Evolutionary conservation across 2,113 vertebrate species (phyloP).

Genomic region (Paratilapia polleni): DNA sequence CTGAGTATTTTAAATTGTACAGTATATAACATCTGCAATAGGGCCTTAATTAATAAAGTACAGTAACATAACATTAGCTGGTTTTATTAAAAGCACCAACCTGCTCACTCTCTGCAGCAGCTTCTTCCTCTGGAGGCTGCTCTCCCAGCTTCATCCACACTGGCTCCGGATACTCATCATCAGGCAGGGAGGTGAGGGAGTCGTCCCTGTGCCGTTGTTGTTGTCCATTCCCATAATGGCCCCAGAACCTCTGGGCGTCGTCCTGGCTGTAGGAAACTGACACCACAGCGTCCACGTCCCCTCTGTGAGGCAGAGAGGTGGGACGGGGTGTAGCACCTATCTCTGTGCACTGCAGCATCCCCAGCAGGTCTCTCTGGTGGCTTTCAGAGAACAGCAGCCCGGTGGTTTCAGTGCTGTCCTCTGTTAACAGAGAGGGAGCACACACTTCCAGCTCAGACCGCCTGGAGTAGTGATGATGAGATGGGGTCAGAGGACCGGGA

Average conservation of each 20-base stretch:
- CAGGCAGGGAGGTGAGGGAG: conserved; percentile 59
- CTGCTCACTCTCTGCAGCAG: conserved; percentile 53
- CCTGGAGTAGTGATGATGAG: conserved; percentile 20
- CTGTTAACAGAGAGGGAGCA: conserved; percentile 1
- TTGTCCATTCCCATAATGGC: conserved; percentile 32
- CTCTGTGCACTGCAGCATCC: conserved; percentile 81
- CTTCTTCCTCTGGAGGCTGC: conserved; percentile 58
- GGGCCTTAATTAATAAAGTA: too few relatives aligned
- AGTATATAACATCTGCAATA: too few relatives aligned
- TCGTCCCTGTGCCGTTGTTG: conserved; percentile 20
- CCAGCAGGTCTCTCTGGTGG: conserved; percentile 83
- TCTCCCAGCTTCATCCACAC: conserved; percentile 68
- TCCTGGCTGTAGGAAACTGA: conserved; percentile 70
- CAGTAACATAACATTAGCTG: neutral
- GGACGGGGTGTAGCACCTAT: neutral
- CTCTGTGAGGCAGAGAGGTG: conserved; percentile 22
- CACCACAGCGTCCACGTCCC: conserved; percentile 74
- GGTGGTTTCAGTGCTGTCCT: conserved; percentile 56
- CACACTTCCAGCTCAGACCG: conserved; percentile 61
- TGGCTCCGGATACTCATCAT: conserved; percentile 72
- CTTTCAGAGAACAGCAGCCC: conserved; percentile 87
- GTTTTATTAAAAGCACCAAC: conserved; percentile 40
- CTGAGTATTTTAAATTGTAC: neutral
- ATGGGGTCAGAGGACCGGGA: neutral
- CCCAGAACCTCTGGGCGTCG: conserved; percentile 70